Base-by-base conservation (phyloP, 2,888 invertebrate genomes). In the Nymphalis urticae region DNA sequence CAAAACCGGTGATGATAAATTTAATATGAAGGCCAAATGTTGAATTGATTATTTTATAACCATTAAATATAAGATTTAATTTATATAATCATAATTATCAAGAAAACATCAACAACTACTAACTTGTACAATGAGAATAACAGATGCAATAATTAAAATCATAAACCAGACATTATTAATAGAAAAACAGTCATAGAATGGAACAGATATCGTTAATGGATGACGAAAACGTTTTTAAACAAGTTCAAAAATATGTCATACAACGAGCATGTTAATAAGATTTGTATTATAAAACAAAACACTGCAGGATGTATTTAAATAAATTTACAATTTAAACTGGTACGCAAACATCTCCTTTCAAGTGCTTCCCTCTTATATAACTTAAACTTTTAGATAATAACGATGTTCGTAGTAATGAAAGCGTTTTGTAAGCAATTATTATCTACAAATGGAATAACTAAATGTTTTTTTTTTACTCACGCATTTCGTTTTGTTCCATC, bases 391-490 rank as follows among this genome's bases (percentile, higher is more conserved):
- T 13, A 42, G 42, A 42, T 42, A 42, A 42, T 42, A 42, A 42
- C 13, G 13, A 13, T 13, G 42, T 42, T 42, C 42, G 42, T 42
- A 0, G 42, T 42, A 42, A 42, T 13, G 4, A 10, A 42, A 42
- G 3, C 13, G 13, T 42, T 13, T 42, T 60, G 59, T 59, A 36
- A 64, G 58, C 58, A 65, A 32, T 16, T 42, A 48, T 65, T 65
- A 65, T 65, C 65, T 65, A 42, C 51, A 59, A 59, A 59, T 60
- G 50, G 59, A 42, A 42, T 13, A 64, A 32, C 32, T n/a, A 68
- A 53, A 13, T 42, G 10, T 56, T 66, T 53, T 21, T 47, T 7
- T 32, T 65, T 27, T 48, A 71, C 70, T 71, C 58, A 71, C 70
- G 65, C 58, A 68, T 24, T 47, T 59, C 24, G 32, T 50, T 59